A percentile compares a stretch with the other conserved stretches of the same genome.
phyloP scores from a whole-genome alignment of 2,113 vertebrate species.

The Ranitomeya variabilis region DNA sequence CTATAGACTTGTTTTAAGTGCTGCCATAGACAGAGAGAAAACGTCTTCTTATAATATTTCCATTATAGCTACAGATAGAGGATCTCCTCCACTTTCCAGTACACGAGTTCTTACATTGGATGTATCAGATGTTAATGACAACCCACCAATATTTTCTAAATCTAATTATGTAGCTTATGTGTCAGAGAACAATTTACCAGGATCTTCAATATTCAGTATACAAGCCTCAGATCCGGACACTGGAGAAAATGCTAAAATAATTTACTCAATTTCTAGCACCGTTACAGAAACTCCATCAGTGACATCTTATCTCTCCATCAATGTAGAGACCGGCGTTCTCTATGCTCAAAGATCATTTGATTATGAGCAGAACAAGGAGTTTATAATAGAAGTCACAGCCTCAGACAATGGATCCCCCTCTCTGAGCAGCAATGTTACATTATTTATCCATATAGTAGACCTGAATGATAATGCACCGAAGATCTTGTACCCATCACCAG shows the following conservation, averaged over 20 bases:
- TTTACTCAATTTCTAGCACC: conserved; percentile 62
- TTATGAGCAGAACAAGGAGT: conserved; percentile 65
- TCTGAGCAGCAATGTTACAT: conserved; percentile 56
- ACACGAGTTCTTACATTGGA: neutral
- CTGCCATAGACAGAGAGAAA: conserved; percentile 59
- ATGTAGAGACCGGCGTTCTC: conserved; percentile 69
- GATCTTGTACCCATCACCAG: conserved; percentile 62
- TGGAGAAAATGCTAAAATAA: conserved; percentile 41
- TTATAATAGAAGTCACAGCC: conserved; percentile 45
- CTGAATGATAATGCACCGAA: conserved; percentile 67
- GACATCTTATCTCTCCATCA: conserved; percentile 59
- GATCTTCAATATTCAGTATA: conserved; percentile 52
- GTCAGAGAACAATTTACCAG: conserved; percentile 56
- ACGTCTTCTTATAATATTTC: conserved; percentile 57
- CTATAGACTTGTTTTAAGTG: conserved; percentile 61
- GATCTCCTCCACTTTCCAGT: conserved; percentile 37
- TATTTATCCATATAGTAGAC: conserved; percentile 63
- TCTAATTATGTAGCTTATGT: conserved; percentile 32
- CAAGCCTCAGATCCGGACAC: conserved; percentile 52
- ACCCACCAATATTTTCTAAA: conserved; percentile 59
- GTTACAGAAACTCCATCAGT: conserved; percentile 51
- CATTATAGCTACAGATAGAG: conserved; percentile 58
- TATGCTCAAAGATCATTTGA: conserved; percentile 67
- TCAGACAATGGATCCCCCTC: conserved; percentile 50
- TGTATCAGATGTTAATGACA: conserved; percentile 34